phyloP scores from a whole-genome alignment of 2,888 invertebrate genomes.

The Seladonia tumulorum region DNA sequence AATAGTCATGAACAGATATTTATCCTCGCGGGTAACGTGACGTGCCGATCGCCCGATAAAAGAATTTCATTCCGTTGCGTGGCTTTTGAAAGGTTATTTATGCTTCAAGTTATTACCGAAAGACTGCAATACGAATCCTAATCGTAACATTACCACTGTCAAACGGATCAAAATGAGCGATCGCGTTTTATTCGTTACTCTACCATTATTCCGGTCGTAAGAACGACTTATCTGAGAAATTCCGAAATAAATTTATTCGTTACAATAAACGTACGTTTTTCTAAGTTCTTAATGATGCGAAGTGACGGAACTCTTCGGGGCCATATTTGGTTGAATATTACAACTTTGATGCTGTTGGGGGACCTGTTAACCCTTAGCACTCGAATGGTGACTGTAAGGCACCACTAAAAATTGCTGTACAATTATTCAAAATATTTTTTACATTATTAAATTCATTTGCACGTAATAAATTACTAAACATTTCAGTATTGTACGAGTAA shows the following conservation, averaged over 20 bases:
- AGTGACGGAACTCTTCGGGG: no score
- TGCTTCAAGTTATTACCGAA: neutral
- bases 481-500: no score
- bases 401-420: no score
- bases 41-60: neutral
- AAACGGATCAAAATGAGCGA: neutral
- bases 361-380: no score
- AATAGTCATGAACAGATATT: conserved; percentile 13
- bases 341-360: no score
- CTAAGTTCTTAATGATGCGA: neutral
- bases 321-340: no score
- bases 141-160: neutral
- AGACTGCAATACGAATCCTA: neutral
- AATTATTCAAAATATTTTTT: no score
- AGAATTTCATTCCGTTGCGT: neutral
- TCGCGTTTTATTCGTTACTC: neutral
- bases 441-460: no score
- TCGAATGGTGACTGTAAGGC: no score
- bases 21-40: neutral
- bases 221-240: neutral
- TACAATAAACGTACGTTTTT: neutral
- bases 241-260: neutral
- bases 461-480: no score
- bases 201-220: neutral
- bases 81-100: conserved; percentile 7